phyloP scores from a whole-genome alignment of 1,140 invertebrate genomes.

The Meloidogyne chitwoodi region DNA sequence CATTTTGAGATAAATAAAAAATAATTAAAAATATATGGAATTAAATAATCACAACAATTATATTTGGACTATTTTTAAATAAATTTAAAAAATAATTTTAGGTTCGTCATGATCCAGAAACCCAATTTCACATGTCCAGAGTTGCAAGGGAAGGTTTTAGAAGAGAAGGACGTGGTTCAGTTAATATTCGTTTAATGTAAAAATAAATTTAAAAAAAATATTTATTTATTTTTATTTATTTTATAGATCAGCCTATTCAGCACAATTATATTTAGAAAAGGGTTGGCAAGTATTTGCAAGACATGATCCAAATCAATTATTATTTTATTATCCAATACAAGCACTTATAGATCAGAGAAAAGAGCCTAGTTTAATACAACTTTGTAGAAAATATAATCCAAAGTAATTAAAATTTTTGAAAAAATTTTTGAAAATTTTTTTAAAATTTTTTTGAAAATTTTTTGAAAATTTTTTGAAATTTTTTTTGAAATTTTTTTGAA shows the following conservation, averaged over 20 bases:
- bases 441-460: neutral
- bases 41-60: too few species aligned
- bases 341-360: constrained; percentile 52
- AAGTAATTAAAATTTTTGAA: constrained; percentile 62
- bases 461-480: neutral
- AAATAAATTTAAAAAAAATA: neutral
- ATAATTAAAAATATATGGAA: too few species aligned
- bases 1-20: too few species aligned
- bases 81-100: constrained; percentile 14
- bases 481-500: neutral
- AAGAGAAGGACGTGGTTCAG: constrained; percentile 79
- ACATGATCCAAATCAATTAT: constrained; percentile 44
- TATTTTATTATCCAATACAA: constrained; percentile 57
- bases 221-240: too few species aligned
- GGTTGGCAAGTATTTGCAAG: constrained; percentile 48
- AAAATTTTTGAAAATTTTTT: neutral
- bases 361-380: constrained; percentile 75
- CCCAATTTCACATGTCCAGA: constrained; percentile 73
- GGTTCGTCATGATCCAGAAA: constrained; percentile 73
- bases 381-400: constrained; percentile 84
- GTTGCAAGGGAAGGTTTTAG: constrained; percentile 75
- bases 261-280: constrained; percentile 48
- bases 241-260: constrained; percentile 48
- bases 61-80: too few species aligned
- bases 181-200: constrained; percentile 69